Conservation (phyloP, 2,797 vertebrate genomes). For the Labroides dimidiatus region DNA sequence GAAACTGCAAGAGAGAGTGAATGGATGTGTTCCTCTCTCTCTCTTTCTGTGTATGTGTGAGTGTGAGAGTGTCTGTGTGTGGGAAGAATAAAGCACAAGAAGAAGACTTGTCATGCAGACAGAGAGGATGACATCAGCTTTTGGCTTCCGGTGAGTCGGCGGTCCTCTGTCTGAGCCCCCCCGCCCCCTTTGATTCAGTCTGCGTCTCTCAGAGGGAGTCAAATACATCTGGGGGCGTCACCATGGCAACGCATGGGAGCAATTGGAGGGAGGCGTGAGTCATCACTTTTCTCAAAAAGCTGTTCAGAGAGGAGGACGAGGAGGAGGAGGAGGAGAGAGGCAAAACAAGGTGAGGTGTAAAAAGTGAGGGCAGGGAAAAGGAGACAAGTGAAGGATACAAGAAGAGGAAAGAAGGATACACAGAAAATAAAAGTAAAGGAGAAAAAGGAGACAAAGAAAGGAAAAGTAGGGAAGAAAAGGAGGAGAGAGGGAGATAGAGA, state of each 20-base stretch:
- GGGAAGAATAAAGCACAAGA: slow-evolving; percentile 25
- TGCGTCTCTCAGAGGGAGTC: slow-evolving; percentile 58
- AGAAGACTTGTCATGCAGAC: slow-evolving; percentile 28
- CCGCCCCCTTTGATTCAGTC: slow-evolving; percentile 40
- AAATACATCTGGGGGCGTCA: slow-evolving; percentile 72
- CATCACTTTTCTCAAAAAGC: slow-evolving; percentile 71
- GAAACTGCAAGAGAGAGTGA: background rate
- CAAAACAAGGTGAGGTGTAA: background rate
- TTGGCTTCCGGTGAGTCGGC: slow-evolving; percentile 70
- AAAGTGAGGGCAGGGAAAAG: background rate
- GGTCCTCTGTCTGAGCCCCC: slow-evolving; percentile 15
- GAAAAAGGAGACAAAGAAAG: background rate
- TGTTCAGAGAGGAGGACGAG: slow-evolving; percentile 30
- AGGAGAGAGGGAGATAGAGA: background rate
- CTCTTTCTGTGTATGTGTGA: slow-evolving; percentile 9
- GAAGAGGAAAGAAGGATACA: background rate
- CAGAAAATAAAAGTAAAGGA: no score
- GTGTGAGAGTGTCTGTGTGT: slow-evolving; percentile 8
- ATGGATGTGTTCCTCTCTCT: background rate
- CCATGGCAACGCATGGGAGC: slow-evolving; percentile 78
- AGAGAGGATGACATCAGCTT: slow-evolving; percentile 71
- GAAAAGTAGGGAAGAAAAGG: background rate
- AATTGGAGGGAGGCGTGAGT: slow-evolving; percentile 75
- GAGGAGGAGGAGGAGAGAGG: background rate
- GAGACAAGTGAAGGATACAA: background rate